These are phyloP conservation scores for Yponomeuta sedellus DNA, from an alignment of 2,888 invertebrate species.

Conservation along the genomic window DNA sequence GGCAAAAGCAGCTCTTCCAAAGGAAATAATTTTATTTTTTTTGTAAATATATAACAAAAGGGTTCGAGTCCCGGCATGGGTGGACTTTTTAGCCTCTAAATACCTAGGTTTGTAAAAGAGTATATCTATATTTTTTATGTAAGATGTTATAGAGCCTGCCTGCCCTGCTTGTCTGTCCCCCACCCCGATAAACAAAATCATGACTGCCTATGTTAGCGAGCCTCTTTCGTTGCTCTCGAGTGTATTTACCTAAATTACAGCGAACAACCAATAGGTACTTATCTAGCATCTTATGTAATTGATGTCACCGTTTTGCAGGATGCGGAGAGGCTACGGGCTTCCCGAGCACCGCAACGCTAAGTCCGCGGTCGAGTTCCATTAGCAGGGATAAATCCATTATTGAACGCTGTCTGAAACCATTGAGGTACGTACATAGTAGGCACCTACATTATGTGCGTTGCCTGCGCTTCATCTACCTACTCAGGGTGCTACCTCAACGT, in stretches of 20 bases:
- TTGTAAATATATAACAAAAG: no score
- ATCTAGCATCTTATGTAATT: constrained; percentile 7
- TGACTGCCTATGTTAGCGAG: no score
- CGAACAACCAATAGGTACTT: neutral
- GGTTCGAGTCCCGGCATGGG: no score
- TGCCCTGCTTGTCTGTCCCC: no score
- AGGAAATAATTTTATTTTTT: no score
- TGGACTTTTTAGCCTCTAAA: no score
- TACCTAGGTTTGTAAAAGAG: no score
- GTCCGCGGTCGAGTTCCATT: constrained; percentile 64
- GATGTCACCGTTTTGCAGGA: constrained; percentile 32
- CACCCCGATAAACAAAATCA: no score
- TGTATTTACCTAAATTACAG: constrained; percentile 3
- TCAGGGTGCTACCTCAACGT: neutral
- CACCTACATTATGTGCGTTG: constrained; percentile 2
- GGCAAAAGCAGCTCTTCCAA: no score
- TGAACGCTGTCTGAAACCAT: constrained; percentile 9
- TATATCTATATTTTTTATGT: no score
- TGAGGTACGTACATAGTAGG: neutral
- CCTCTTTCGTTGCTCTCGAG: no score
- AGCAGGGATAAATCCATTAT: constrained; percentile 57
- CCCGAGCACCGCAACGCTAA: constrained; percentile 52
- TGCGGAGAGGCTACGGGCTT: constrained; percentile 32
- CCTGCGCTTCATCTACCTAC: neutral
- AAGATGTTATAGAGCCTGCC: no score